A percentile compares a stretch with the other conserved stretches of the same genome.
phyloP scores from a whole-genome alignment of 2,797 vertebrate genomes.

The Otolemur crassicaudatus region DNA sequence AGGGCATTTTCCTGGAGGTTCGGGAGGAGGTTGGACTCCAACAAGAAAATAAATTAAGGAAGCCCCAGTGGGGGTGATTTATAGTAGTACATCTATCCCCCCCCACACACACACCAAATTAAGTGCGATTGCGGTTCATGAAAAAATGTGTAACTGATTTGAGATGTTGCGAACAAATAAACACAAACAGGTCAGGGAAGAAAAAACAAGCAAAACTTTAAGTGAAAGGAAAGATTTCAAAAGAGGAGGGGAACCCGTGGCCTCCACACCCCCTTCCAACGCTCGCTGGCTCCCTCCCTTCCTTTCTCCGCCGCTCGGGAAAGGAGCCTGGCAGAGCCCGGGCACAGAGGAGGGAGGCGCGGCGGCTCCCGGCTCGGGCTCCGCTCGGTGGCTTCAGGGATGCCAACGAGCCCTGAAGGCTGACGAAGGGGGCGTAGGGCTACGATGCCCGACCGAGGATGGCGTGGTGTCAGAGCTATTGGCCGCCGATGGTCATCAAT shows the following conservation, averaged over 20 bases:
- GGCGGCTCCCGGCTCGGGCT: conserved; percentile 13
- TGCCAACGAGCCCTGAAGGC: conserved; percentile 74
- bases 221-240: conserved; percentile 59
- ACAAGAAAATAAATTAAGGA: conserved; percentile 45
- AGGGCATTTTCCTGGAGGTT: conserved; percentile 52
- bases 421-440: conserved; percentile 78
- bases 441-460: conserved; percentile 87
- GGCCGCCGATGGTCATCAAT: conserved; percentile 88
- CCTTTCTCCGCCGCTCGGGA: neutral
- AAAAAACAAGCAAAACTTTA: conserved; percentile 73
- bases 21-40: conserved; percentile 46
- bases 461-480: conserved; percentile 88
- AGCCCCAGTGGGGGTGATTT: conserved; percentile 14
- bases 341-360: neutral
- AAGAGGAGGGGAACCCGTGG: neutral
- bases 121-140: conserved; percentile 55
- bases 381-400: neutral
- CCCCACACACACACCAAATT: neutral
- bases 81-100: neutral
- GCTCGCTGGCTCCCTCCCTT: neutral
- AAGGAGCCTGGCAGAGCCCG: conserved; percentile 23
- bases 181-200: conserved; percentile 55
- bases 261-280: conserved; percentile 19
- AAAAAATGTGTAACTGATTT: conserved; percentile 67
- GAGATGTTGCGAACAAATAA: conserved; percentile 49